These are phyloP conservation scores for Pandemis heparana DNA, from an alignment of 2,888 invertebrate species.

Conservation along the genomic window DNA sequence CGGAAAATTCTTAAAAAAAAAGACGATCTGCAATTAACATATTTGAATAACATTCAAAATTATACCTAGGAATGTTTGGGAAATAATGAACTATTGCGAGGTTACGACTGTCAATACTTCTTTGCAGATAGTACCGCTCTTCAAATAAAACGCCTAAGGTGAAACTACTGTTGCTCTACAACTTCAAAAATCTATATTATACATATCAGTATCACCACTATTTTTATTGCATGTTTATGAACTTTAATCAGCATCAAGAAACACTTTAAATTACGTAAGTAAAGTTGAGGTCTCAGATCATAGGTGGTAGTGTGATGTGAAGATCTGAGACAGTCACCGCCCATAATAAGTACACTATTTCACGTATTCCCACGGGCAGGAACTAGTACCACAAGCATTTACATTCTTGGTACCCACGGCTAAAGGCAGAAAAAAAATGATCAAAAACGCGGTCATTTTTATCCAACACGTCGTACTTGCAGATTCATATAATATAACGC, in stretches of 20 bases:
- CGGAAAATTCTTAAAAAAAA: slow-evolving; percentile 38
- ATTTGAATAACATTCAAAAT: slow-evolving; percentile 32
- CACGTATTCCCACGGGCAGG: too few species aligned
- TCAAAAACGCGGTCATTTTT: not conserved
- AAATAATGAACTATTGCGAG: slow-evolving; percentile 34
- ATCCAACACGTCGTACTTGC: not conserved
- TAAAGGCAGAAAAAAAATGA: too few species aligned
- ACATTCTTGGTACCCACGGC: too few species aligned
- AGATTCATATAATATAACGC: slow-evolving; percentile 4
- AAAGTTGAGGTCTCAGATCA: too few species aligned
- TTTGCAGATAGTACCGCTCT: not conserved
- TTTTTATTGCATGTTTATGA: not conserved
- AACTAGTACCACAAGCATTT: too few species aligned
- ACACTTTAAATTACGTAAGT: not conserved
- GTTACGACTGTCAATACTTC: slow-evolving; percentile 33
- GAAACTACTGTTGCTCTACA: not conserved
- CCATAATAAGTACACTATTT: too few species aligned
- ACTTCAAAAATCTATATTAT: not conserved
- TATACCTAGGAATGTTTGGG: slow-evolving; percentile 39
- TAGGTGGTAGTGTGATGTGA: too few species aligned
- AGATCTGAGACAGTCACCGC: too few species aligned
- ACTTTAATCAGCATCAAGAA: not conserved
- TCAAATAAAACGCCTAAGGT: too few species aligned
- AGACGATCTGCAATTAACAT: slow-evolving; percentile 20
- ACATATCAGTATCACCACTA: not conserved